Base-by-base conservation (phyloP, 1,140 invertebrate genomes). In the Zaprionus kolodkinae region DNA sequence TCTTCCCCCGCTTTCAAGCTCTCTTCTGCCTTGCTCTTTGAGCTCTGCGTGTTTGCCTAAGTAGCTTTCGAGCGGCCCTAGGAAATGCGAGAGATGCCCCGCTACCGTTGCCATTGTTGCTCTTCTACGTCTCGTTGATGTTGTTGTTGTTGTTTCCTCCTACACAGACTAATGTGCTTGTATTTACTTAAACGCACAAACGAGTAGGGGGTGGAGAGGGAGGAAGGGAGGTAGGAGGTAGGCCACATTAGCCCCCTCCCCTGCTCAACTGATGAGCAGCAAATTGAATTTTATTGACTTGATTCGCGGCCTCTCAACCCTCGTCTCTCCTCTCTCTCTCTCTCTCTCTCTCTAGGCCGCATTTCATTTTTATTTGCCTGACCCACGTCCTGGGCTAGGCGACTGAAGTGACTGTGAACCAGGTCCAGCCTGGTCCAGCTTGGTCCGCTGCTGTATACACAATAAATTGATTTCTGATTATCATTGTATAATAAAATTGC, bases 401-500 rank as follows among this genome's bases (percentile, higher is more conserved):
- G n/a, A n/a, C n/a, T n/a, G n/a, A n/a, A 21, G 1, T 21, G 27
- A 30, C 27, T 45, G 40, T 4, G 38, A n/a, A 40, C 12, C 38
- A n/a, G 38, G 17, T 50, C 27, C n/a, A 60, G 36, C 60, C 48
- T 10, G 27, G 15, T n/a, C n/a, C n/a, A n/a, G n/a, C n/a, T 17
- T 62, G 25, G 27, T 30, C 27, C 4, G 25, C 4, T 4, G 25
- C 4, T 52, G 77, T 80, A 64, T 78, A 67, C 64, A 68, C 79
- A 87, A 80, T 78, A 87, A 87, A 87, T 87, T 88, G 84, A 88
- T 88, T 83, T 87, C 84, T 83, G 84, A 88, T 87, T 88, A 80
- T 87, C 84, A 87, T 88, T 88, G 80, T 73, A 80, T 87, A 87
- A 73, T 76, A 88, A 88, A 87, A 87, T 84, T 64, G 38, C 68